Evolutionary conservation across 2,888 invertebrate genomes (phyloP).

Genomic region (Tipula lateralis): DNA sequence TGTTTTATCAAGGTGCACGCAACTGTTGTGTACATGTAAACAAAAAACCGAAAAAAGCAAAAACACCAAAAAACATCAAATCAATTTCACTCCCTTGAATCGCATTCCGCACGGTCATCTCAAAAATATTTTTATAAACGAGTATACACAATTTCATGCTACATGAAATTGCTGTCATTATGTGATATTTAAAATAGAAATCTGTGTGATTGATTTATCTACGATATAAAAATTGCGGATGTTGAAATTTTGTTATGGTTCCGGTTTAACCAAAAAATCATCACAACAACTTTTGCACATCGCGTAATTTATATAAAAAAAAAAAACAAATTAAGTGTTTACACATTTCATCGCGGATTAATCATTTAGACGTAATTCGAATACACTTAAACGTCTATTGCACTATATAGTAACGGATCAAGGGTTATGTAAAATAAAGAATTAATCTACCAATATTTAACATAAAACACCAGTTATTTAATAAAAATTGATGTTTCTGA

Average conservation of each 20-base stretch:
- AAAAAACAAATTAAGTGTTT: not conserved
- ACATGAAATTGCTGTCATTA: not conserved
- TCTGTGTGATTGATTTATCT: constrained; percentile 6
- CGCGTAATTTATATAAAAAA: not conserved
- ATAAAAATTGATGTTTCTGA: not conserved
- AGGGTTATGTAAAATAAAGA: no score
- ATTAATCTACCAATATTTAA: no score
- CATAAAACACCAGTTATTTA: no score
- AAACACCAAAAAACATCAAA: not conserved
- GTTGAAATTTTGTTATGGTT: constrained; percentile 1
- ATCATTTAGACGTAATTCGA: no score
- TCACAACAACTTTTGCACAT: not conserved
- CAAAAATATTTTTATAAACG: not conserved
- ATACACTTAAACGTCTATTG: no score
- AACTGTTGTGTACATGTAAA: not conserved
- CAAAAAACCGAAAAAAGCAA: not conserved
- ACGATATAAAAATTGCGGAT: not conserved
- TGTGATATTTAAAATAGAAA: not conserved
- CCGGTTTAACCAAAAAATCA: not conserved
- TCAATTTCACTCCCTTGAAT: constrained; percentile 1
- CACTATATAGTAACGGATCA: no score
- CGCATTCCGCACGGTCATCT: not conserved
- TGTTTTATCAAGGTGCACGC: not conserved
- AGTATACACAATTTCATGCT: not conserved
- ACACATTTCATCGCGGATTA: not conserved